Percentiles rank a stretch among this genome's conserved stretches.
phyloP scores from a whole-genome alignment of 2,113 vertebrate genomes.

The Otis tarda region DNA sequence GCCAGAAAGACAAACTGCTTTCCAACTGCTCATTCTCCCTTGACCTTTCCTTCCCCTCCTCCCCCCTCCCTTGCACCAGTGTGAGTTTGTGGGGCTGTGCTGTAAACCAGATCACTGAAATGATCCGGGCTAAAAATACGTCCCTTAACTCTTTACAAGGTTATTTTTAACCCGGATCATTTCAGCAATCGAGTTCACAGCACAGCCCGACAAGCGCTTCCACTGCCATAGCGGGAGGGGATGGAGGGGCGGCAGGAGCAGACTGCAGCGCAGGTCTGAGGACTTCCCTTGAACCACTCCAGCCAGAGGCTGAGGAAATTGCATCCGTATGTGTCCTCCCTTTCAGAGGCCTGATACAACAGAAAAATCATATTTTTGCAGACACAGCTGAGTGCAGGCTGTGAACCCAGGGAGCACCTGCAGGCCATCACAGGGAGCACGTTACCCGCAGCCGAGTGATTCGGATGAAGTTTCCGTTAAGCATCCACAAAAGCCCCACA shows the following conservation, averaged over 20 bases:
- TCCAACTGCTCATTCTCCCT: background rate
- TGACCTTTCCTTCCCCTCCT: slow-evolving; percentile 39
- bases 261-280: background rate
- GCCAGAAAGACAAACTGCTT: background rate
- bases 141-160: slow-evolving; percentile 33
- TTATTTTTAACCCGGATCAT: slow-evolving; percentile 59
- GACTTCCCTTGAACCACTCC: background rate
- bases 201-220: background rate
- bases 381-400: background rate
- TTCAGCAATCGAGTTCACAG: background rate
- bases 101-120: slow-evolving; percentile 33
- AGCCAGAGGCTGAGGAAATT: background rate
- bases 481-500: background rate
- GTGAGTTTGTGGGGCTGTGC: slow-evolving; percentile 25
- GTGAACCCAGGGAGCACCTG: background rate
- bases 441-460: fast-evolving
- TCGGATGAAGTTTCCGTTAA: background rate
- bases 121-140: slow-evolving; percentile 48
- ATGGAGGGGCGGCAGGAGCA: background rate
- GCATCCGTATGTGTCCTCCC: background rate
- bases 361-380: background rate
- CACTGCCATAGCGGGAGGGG: background rate
- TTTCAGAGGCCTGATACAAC: background rate
- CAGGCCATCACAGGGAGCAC: background rate
- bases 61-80: background rate